phyloP scores from a whole-genome alignment of 2,797 vertebrate genomes.

The Cheirogaleus major region DNA sequence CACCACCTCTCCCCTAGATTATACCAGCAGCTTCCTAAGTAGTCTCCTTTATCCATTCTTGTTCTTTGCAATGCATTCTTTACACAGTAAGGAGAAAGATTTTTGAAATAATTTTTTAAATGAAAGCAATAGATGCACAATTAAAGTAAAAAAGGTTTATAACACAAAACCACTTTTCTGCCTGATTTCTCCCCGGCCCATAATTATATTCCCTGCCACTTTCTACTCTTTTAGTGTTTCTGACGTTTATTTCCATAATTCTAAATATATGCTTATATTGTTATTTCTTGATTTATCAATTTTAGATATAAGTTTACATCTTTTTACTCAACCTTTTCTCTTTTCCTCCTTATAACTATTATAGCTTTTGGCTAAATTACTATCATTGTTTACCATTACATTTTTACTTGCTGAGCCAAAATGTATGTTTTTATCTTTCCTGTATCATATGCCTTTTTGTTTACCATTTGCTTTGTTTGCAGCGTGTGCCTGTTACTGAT shows the following conservation, averaged over 20 bases:
- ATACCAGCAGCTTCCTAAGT: not conserved
- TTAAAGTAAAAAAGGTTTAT: not conserved
- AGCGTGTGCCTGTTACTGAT: not conserved
- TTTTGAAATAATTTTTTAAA: not conserved
- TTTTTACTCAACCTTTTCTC: not conserved
- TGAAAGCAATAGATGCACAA: not conserved
- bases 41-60: not conserved
- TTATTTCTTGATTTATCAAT: not conserved
- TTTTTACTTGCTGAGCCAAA: not conserved
- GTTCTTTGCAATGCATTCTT: not conserved
- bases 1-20: not conserved
- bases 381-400: not conserved
- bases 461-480: constrained; percentile 4
- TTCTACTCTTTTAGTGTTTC: not conserved
- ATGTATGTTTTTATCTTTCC: not conserved
- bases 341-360: not conserved
- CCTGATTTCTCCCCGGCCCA: not conserved
- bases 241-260: not conserved
- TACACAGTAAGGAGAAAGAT: not conserved
- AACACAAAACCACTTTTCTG: not conserved
- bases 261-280: not conserved
- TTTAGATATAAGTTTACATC: not conserved
- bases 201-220: not conserved
- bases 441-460: not conserved
- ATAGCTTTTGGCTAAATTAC: not conserved